phyloP scores from a whole-genome alignment of 2,113 vertebrate genomes.

The Marmota flaviventris region DNA sequence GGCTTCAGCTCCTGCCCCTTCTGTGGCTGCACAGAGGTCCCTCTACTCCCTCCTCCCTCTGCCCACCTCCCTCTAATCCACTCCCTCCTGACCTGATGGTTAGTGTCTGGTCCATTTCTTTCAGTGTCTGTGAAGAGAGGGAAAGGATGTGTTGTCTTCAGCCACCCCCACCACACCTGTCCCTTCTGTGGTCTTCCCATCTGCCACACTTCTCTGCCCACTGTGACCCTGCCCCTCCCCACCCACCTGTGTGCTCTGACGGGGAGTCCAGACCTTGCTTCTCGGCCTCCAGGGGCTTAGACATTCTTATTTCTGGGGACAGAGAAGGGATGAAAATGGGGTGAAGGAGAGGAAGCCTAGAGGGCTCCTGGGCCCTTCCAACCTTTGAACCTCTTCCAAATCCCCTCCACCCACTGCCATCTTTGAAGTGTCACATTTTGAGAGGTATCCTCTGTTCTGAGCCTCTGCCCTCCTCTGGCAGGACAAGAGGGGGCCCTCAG shows the following conservation, averaged over 20 bases:
- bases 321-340: constrained; percentile 35
- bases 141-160: background rate
- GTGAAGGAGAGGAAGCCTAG: background rate
- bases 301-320: constrained; percentile 89
- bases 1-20: background rate
- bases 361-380: background rate
- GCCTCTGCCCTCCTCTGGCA: background rate
- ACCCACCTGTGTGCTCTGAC: constrained; percentile 85
- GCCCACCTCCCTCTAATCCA: background rate
- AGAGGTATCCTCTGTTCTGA: background rate
- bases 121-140: constrained; percentile 90
- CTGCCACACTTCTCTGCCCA: background rate
- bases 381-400: background rate
- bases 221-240: background rate
- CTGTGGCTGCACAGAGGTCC: background rate
- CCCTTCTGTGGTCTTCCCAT: too few relatives aligned
- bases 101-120: constrained; percentile 93
- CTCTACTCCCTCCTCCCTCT: background rate
- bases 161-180: background rate
- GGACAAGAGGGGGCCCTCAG: background rate
- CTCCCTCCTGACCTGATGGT: constrained; percentile 91
- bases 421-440: background rate
- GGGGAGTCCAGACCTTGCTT: constrained; percentile 86
- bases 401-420: background rate
- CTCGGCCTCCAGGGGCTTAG: constrained; percentile 88